Evolutionary conservation across 2,113 vertebrate genomes (phyloP), one percentile per base, ranked within the genome.

Genomic region (Triplophysa siluroides): DNA sequence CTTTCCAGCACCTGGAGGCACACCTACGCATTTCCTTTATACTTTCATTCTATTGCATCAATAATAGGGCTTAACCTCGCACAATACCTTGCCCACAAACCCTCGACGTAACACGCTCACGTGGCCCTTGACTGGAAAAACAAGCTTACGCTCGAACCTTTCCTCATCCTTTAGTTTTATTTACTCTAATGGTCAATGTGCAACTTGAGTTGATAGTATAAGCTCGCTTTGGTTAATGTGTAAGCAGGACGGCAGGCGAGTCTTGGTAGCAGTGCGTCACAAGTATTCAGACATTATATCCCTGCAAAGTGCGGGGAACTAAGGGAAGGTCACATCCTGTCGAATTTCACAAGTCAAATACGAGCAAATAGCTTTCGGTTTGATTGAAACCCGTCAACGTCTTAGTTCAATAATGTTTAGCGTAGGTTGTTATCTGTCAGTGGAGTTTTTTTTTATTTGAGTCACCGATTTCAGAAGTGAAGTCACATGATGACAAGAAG

Each of bases 151-250:
- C 21, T 76, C 16, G 11, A 76, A 47, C 33, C 54, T 78, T 58
- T 68, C 62, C 45, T 65, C 62, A 56, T 45, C 18, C 23, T 11
- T 66, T 50, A 29, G 45, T 47, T 81, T 19, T 84, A 68, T 84
- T 84, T 79, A 71, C 79, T 65, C 60, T 70, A 75, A 56, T 19
- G 79, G 69, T 78, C 83, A 84, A 84, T 75, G 83, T 81, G 76
- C 83, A 84, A 73, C 77, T 67, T 58, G 19, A 70, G 63, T 80
- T 81, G 76, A 52, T 78, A 84, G 77, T 69, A 45, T 77, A 66
- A 84, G 69, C 77, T 81, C 58, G 54, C 38, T 69, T 60, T 75
- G 76, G 83, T 78, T 84, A 84, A 84, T 50, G 41, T 75, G 69
- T 78, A 81, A 84, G 75, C 78, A 70, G 76, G 78, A 54, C 62